Percentiles rank a stretch among this genome's conserved stretches.
Evolutionary conservation across 2,888 invertebrate genomes (phyloP).

Genomic region (Nysson spinosus): DNA sequence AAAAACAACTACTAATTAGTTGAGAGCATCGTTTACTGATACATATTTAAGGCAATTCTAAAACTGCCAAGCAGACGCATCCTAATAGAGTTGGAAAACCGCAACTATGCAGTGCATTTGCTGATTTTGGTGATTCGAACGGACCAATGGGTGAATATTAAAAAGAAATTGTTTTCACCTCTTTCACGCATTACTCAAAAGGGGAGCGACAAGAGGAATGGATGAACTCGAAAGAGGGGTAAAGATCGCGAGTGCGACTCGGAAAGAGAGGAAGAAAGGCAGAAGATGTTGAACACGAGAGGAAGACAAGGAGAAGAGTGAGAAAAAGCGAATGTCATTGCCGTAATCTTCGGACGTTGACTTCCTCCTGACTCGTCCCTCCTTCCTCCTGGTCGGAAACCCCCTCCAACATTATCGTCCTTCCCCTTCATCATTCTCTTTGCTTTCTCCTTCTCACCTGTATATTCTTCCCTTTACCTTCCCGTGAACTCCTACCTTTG

Average conservation of each 20-base stretch:
- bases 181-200: slow-evolving; percentile 26
- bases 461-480: slow-evolving; percentile 22
- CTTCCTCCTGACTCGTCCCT: slow-evolving; percentile 70
- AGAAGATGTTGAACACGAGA: slow-evolving; percentile 56
- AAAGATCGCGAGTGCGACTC: slow-evolving; percentile 35
- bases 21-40: no score
- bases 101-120: no score
- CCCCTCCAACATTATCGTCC: slow-evolving; percentile 33
- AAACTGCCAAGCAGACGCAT: no score
- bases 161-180: slow-evolving; percentile 7
- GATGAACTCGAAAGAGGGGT: slow-evolving; percentile 19
- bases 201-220: neutral
- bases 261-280: slow-evolving; percentile 12
- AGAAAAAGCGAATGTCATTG: slow-evolving; percentile 78
- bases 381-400: slow-evolving; percentile 56
- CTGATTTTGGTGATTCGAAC: slow-evolving; percentile 1
- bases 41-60: no score
- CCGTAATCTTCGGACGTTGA: slow-evolving; percentile 78
- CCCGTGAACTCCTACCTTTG: slow-evolving; percentile 26
- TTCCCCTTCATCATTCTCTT: slow-evolving; percentile 19
- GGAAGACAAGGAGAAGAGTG: slow-evolving; percentile 68
- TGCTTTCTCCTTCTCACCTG: slow-evolving; percentile 42
- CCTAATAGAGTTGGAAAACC: no score
- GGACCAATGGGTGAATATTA: slow-evolving; percentile 13
- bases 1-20: no score